Evolutionary conservation across 2,797 vertebrate species (phyloP).

Genomic region (Acomys russatus): DNA sequence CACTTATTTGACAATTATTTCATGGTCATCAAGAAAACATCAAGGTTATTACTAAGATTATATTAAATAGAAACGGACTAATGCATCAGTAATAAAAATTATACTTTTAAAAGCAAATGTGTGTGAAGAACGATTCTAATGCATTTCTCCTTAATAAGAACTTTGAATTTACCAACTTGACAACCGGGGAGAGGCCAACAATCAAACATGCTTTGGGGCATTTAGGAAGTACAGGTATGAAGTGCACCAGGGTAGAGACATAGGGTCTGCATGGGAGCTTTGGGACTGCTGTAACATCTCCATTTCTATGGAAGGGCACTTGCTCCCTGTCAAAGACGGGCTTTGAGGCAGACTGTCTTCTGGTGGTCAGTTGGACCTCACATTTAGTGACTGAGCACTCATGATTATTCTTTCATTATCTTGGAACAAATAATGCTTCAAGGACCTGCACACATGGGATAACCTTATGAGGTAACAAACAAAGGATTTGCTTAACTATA

Average conservation of each 20-base stretch:
- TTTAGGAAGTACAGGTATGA: not conserved
- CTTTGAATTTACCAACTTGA: not conserved
- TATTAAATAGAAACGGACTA: not conserved
- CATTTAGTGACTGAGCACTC: not conserved
- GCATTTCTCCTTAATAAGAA: not conserved
- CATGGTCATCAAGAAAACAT: not conserved
- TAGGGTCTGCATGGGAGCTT: not conserved
- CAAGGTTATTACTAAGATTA: not conserved
- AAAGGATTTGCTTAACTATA: not conserved
- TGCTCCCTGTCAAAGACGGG: not conserved
- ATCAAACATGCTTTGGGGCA: not conserved
- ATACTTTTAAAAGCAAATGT: not conserved
- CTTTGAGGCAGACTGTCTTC: not conserved
- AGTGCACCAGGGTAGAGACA: not conserved
- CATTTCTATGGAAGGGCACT: not conserved
- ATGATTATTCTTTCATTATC: not conserved
- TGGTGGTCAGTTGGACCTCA: accelerated
- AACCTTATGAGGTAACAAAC: not conserved
- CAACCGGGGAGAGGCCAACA: not conserved
- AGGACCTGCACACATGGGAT: too few species aligned
- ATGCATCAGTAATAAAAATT: not conserved
- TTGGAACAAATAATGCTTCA: not conserved
- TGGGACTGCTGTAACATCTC: not conserved
- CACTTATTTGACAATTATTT: not conserved
- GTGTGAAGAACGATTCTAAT: not conserved